phyloP scores from a whole-genome alignment of 2,888 invertebrate species.

The Strigamia maritima region DNA sequence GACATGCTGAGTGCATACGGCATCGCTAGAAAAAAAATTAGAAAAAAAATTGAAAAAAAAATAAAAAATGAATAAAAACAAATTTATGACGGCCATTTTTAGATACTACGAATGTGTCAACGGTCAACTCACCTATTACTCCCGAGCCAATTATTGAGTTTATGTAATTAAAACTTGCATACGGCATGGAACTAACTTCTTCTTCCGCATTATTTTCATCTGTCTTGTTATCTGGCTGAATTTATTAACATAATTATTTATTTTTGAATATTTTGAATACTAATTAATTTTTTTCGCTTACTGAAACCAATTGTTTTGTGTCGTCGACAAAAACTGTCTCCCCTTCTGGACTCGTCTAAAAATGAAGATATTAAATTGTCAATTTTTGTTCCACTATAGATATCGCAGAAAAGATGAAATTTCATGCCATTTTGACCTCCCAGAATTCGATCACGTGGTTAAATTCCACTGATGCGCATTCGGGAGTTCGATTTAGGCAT shows the following conservation, averaged over 20 bases:
- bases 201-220: constrained; percentile 51
- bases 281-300: background rate
- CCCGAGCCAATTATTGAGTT: constrained; percentile 85
- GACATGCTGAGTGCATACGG: constrained; percentile 77
- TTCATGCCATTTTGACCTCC: background rate
- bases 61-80: background rate
- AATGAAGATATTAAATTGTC: background rate
- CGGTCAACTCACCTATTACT: constrained; percentile 61
- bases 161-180: constrained; percentile 81
- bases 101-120: background rate
- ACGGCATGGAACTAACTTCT: constrained; percentile 65
- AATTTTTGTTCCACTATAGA: background rate
- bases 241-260: no score
- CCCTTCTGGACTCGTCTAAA: constrained; percentile 21
- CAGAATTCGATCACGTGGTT: background rate
- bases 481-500: background rate
- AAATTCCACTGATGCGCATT: background rate
- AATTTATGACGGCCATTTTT: background rate
- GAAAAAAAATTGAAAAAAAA: constrained; percentile 7
- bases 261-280: no score
- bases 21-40: constrained; percentile 57
- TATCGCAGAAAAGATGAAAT: background rate
- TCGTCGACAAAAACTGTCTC: constrained; percentile 7
- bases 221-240: background rate
- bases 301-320: background rate